phyloP scores from a whole-genome alignment of 1,140 invertebrate genomes.

The Drosophila suzukii region DNA sequence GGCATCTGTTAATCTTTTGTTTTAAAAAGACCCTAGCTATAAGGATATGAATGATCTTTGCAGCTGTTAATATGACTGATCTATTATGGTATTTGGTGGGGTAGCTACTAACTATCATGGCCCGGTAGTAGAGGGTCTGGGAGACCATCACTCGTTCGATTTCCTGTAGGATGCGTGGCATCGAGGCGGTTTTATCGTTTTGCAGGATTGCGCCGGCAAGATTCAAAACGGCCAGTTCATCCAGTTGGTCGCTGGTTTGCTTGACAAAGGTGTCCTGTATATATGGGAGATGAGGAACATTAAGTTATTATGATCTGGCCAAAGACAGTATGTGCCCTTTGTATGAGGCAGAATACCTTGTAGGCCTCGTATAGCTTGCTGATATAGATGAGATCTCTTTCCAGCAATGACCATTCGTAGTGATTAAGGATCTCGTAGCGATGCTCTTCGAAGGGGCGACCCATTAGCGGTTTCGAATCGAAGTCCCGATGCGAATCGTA shows the following conservation, averaged over 20 bases:
- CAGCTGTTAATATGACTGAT: neutral
- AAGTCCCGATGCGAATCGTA: slow-evolving; percentile 70
- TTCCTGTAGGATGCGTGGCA: slow-evolving; percentile 70
- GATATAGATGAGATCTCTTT: slow-evolving; percentile 63
- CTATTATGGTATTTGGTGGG: neutral
- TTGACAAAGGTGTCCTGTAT: slow-evolving; percentile 30
- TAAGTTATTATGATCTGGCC: neutral
- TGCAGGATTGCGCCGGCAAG: slow-evolving; percentile 87
- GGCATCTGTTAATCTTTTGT: neutral
- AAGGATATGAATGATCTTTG: neutral
- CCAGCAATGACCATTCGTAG: slow-evolving; percentile 79
- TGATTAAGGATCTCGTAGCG: slow-evolving; percentile 67
- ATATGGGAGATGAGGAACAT: neutral
- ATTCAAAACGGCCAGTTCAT: slow-evolving; percentile 86
- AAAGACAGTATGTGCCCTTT: too few relatives aligned
- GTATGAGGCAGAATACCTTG: slow-evolving; percentile 49
- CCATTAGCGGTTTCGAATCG: slow-evolving; percentile 46
- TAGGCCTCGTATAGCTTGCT: slow-evolving; percentile 69
- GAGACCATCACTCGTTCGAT: slow-evolving; percentile 74
- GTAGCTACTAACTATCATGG: slow-evolving; percentile 87
- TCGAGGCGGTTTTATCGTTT: slow-evolving; percentile 75
- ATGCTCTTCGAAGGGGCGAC: slow-evolving; percentile 39
- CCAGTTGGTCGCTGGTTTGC: slow-evolving; percentile 46
- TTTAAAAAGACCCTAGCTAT: neutral
- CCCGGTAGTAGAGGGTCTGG: slow-evolving; percentile 87